A percentile compares a stretch with the other conserved stretches of the same genome.
phyloP scores from a whole-genome alignment of 1,140 invertebrate genomes.

The Ylistrum balloti region DNA sequence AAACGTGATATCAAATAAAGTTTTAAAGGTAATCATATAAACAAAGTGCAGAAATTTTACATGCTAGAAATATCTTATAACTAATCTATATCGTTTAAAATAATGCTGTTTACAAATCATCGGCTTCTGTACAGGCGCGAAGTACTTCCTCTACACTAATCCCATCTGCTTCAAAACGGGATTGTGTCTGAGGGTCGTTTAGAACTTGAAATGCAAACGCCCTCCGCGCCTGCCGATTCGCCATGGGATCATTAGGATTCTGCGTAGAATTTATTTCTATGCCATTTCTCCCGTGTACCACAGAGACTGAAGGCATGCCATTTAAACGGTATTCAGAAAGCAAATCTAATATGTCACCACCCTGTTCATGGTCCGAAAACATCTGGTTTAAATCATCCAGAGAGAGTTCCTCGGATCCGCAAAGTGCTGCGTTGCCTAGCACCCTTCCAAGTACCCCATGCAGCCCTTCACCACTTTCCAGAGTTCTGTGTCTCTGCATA shows the following conservation, averaged over 20 bases:
- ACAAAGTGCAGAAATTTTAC: no score
- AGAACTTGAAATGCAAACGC: neutral
- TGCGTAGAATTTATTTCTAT: neutral
- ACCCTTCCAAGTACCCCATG: neutral
- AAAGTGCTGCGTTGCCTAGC: neutral
- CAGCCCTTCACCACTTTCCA: neutral
- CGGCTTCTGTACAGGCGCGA: neutral
- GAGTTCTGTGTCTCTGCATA: neutral
- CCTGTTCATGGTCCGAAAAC: neutral
- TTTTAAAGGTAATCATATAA: no score
- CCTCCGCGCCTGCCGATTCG: neutral
- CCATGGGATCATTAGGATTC: neutral
- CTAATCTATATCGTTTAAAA: no score
- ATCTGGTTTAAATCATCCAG: neutral
- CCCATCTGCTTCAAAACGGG: neutral
- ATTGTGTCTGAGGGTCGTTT: neutral
- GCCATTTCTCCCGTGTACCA: neutral
- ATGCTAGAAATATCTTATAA: no score
- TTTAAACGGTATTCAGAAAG: neutral
- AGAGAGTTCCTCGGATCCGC: neutral
- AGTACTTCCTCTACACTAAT: neutral
- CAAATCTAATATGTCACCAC: neutral
- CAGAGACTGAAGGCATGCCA: neutral
- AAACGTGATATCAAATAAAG: no score
- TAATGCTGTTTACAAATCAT: neutral